These are phyloP conservation scores for Rhinophrynus dorsalis DNA, from an alignment of 2,797 vertebrate species.

Conservation along the genomic window DNA sequence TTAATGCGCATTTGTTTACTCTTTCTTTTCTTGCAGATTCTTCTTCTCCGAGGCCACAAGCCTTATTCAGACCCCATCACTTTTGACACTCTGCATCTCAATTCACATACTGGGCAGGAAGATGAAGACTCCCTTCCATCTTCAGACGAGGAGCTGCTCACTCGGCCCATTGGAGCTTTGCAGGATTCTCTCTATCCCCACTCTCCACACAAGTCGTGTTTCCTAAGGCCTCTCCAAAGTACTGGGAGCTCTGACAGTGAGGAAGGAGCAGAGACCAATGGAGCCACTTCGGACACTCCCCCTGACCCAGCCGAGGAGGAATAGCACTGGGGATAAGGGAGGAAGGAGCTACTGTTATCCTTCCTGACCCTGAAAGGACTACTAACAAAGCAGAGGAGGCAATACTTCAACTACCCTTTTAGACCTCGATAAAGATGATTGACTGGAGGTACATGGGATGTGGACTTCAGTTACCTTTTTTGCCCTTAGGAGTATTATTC, in stretches of 20 bases:
- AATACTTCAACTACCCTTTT: slow-evolving; percentile 1
- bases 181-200: slow-evolving; percentile 76
- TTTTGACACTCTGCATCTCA: slow-evolving; percentile 81
- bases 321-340: slow-evolving; percentile 1
- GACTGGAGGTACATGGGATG: too few species aligned
- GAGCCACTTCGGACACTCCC: slow-evolving; percentile 29
- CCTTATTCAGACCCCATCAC: slow-evolving; percentile 71
- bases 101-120: slow-evolving; percentile 72
- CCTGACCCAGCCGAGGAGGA: slow-evolving; percentile 31
- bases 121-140: slow-evolving; percentile 90
- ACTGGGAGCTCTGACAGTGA: slow-evolving; percentile 87
- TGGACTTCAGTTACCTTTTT: too few species aligned
- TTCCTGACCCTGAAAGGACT: background rate
- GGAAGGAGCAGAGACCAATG: slow-evolving; percentile 40
- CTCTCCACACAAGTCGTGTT: slow-evolving; percentile 70
- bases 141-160: slow-evolving; percentile 89
- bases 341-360: background rate
- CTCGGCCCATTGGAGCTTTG: slow-evolving; percentile 74
- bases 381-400: background rate
- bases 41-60: slow-evolving; percentile 81
- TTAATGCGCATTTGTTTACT: too few species aligned
- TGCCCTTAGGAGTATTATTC: too few species aligned
- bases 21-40: too few species aligned
- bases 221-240: slow-evolving; percentile 68
- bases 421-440: background rate